These are phyloP conservation scores for Cephus cinctus DNA, from an alignment of 1,140 invertebrate species.

Conservation along the genomic window DNA sequence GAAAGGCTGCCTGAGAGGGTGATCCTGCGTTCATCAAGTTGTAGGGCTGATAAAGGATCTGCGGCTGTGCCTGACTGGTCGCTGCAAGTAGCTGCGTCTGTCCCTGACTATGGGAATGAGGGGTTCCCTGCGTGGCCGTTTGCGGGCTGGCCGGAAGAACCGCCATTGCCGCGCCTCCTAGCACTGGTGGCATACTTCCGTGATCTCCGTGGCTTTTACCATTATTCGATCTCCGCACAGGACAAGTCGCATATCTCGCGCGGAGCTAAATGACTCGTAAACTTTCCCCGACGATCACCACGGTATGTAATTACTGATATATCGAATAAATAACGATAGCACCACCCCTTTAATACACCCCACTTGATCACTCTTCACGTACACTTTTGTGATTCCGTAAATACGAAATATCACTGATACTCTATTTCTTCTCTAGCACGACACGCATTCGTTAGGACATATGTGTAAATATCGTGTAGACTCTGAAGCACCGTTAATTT, in stretches of 20 bases:
- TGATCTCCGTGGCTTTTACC: not conserved
- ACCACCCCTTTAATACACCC: no score
- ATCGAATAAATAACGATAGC: no score
- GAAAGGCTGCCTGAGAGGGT: slow-evolving; percentile 29
- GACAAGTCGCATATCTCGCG: not conserved
- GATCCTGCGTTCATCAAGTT: slow-evolving; percentile 35
- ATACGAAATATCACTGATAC: no score
- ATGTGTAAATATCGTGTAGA: no score
- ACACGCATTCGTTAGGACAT: no score
- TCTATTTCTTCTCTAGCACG: no score
- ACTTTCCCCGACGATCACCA: no score
- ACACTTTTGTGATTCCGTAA: no score
- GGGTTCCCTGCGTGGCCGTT: slow-evolving; percentile 50
- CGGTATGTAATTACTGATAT: no score
- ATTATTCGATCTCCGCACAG: not conserved
- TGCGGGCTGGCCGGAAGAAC: slow-evolving; percentile 56
- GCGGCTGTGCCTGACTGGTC: slow-evolving; percentile 29
- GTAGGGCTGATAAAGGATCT: slow-evolving; percentile 50
- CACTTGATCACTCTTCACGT: no score
- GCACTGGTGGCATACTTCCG: slow-evolving; percentile 50
- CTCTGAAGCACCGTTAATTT: no score
- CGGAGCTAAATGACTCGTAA: no score
- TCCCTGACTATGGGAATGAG: slow-evolving; percentile 31
- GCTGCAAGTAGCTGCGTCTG: slow-evolving; percentile 13
- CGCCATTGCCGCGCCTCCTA: slow-evolving; percentile 54